These are phyloP conservation scores for Saxidomus purpurata DNA, from an alignment of 1,140 invertebrate species.

Conservation along the genomic window DNA sequence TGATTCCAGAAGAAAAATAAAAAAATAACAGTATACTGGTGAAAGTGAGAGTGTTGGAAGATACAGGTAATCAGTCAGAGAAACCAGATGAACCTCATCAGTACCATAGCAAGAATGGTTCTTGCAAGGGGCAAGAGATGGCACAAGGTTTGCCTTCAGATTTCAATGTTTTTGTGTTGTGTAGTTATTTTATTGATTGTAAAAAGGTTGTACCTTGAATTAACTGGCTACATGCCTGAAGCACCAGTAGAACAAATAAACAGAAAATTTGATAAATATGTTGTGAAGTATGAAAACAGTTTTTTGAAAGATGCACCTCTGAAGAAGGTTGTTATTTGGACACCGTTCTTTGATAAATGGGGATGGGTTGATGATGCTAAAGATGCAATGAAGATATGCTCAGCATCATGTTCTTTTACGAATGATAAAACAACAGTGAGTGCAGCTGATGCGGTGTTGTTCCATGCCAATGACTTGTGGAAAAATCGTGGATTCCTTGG, in stretches of 20 bases:
- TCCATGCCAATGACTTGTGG: conserved; percentile 62
- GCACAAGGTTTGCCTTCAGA: conserved; percentile 11
- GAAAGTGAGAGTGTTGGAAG: too few relatives aligned
- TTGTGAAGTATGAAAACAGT: conserved; percentile 47
- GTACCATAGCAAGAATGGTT: neutral
- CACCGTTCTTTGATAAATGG: conserved; percentile 54
- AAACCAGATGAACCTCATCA: neutral
- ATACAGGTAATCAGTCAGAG: too few relatives aligned
- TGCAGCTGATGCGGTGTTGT: conserved; percentile 46
- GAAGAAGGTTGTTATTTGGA: conserved; percentile 57
- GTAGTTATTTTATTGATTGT: conserved; percentile 16
- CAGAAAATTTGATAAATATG: conserved; percentile 52
- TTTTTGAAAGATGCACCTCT: conserved; percentile 25
- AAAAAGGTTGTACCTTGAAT: conserved; percentile 4
- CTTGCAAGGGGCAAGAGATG: neutral
- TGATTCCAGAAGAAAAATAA: too few relatives aligned
- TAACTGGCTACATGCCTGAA: conserved; percentile 20
- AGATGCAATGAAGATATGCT: conserved; percentile 11
- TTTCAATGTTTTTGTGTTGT: conserved; percentile 14
- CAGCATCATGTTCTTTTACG: conserved; percentile 35
- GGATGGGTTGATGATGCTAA: conserved; percentile 40
- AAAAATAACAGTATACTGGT: too few relatives aligned
- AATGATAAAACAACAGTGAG: conserved; percentile 31
- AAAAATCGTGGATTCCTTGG: conserved; percentile 37
- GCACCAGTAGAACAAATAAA: conserved; percentile 49